Percentiles rank a stretch among this genome's conserved stretches.
Evolutionary conservation across 2,113 vertebrate genomes (phyloP).

Genomic region (Saiga tatarica): DNA sequence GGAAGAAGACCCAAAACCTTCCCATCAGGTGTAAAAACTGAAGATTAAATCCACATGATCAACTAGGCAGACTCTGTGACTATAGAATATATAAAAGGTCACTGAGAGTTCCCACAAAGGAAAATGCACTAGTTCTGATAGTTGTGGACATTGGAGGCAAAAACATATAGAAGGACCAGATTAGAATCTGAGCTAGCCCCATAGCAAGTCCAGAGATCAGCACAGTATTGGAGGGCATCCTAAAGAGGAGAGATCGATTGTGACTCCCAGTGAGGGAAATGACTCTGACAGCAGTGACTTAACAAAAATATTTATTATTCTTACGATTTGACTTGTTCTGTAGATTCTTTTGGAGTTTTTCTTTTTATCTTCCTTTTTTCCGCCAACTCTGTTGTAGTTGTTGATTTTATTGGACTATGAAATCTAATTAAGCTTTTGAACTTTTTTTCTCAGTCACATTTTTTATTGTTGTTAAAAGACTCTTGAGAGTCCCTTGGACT

Average conservation of each 20-base stretch:
- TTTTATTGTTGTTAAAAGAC: neutral
- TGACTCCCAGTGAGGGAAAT: neutral
- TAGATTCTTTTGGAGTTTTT: neutral
- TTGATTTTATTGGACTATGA: neutral
- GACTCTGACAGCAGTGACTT: neutral
- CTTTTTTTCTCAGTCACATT: neutral
- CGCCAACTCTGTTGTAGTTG: neutral
- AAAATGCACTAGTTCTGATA: neutral
- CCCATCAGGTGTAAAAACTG: neutral
- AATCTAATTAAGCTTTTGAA: neutral
- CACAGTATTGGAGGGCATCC: neutral
- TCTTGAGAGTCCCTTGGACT: neutral
- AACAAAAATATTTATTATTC: neutral
- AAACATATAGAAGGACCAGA: neutral
- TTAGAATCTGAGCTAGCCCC: neutral
- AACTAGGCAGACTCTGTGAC: neutral
- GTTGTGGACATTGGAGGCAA: neutral
- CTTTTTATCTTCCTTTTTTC: neutral
- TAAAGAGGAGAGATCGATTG: neutral
- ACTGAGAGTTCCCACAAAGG: neutral
- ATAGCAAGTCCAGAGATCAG: neutral
- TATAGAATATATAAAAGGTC: neutral
- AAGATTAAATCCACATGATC: neutral
- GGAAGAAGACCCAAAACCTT: neutral
- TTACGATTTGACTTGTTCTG: neutral